Base-by-base conservation (phyloP, 2,888 invertebrate genomes). In the Girardia tigrina region DNA sequence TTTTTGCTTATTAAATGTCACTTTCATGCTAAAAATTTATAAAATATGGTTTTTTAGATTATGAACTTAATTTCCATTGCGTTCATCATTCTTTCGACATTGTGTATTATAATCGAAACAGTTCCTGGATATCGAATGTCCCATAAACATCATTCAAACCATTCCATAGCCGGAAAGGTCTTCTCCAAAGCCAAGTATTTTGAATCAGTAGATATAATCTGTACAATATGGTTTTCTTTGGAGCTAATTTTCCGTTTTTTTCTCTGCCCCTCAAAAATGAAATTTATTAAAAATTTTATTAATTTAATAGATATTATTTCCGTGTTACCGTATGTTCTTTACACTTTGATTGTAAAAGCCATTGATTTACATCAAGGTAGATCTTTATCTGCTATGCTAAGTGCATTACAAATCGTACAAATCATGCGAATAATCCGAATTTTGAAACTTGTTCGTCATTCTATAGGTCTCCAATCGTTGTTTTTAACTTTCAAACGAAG, bases 281-380 rank as follows among this genome's bases (percentile, higher is more conserved):
- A 75, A 12, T 83, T 82, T 77, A 72, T 78, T 72, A 80, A 80
- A 20, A 80, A 80, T 12, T 79, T 82, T 75, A 78, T 82, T 42
- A 83, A 83, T 75, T 79, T 82, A 70, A 80, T 82, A 75, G 82
- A 82, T 77, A 79, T 82, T 71, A 78, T 83, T n/a, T 83, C 83
- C 0, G 81, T 82, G 73, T 82, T 81, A 12, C 82, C 82, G n/a
- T 82, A 82, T 73, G 83, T 56, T 6, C 56, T 56, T 56, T 56
- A 56, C n/a, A 56, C 20, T n/a, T 4, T 56, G n/a, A 16, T 56
- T 4, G 56, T 56, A 16, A 16, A 56, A n/a, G 4, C 23, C 23
- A 56, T 56, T 56, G 56, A 56, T n/a, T 56, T n/a, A 6, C 56
- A 16, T 8, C 8, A 56, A 56, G 56, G 56, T 2, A n/a, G 23